phyloP scores from a whole-genome alignment of 2,113 vertebrate genomes.

The Rhinopomastus cyanomelas region DNA sequence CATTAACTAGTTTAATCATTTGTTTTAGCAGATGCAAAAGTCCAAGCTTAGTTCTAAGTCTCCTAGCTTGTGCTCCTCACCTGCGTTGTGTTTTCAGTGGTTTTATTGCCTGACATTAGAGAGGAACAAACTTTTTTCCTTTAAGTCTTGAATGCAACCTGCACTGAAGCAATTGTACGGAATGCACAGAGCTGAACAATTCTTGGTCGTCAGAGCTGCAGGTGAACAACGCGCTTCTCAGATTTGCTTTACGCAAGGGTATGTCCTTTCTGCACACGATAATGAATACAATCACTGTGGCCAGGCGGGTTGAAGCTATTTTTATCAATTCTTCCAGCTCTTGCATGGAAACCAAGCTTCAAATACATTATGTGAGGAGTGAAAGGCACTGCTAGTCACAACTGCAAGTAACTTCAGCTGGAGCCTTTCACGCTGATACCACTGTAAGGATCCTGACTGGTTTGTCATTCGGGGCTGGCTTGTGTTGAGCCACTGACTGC shows the following conservation, averaged over 20 bases:
- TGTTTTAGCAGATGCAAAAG: neutral
- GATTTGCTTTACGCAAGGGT: neutral
- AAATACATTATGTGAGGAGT: neutral
- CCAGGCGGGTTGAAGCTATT: neutral
- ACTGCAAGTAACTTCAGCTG: neutral
- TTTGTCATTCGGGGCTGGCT: neutral
- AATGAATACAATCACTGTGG: too few species aligned
- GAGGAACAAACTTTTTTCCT: slow-evolving; percentile 26
- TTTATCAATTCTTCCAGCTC: neutral
- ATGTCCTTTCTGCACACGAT: neutral
- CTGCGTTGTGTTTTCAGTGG: neutral
- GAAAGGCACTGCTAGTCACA: rapidly evolving
- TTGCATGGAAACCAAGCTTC: neutral
- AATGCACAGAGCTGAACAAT: slow-evolving; percentile 50
- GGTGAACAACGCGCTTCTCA: neutral
- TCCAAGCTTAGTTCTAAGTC: neutral
- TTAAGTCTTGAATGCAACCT: slow-evolving; percentile 29
- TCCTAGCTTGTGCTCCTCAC: neutral
- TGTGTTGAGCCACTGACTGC: neutral
- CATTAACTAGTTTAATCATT: neutral
- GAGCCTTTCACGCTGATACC: neutral
- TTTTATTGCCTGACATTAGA: slow-evolving; percentile 26
- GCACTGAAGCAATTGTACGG: slow-evolving; percentile 47
- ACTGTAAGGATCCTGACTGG: neutral
- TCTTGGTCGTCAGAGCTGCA: slow-evolving; percentile 20